Conservation (phyloP, 1,140 invertebrate genomes). For the Agrilus planipennis region DNA sequence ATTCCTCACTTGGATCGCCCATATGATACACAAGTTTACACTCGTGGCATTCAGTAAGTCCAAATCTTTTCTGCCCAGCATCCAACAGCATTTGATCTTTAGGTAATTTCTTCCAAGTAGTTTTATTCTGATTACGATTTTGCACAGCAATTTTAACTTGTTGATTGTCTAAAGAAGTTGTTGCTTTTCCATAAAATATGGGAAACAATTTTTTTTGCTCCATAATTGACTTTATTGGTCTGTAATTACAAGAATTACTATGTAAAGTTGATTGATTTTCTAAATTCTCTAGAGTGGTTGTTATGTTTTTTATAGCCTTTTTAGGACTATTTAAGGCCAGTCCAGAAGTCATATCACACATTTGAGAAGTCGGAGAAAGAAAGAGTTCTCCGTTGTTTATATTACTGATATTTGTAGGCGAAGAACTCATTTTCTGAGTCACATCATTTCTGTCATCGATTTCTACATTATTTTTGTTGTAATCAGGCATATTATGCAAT, state of each 20-base stretch:
- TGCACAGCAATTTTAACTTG: slow-evolving; percentile 10
- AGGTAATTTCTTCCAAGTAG: slow-evolving; percentile 17
- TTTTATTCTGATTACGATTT: no score
- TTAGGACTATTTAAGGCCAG: slow-evolving; percentile 32
- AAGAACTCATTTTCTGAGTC: no score
- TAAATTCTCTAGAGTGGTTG: slow-evolving; percentile 15
- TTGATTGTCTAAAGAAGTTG: slow-evolving; percentile 1
- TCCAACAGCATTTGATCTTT: slow-evolving; percentile 61
- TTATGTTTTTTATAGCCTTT: slow-evolving; percentile 21
- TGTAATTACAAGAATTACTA: neutral
- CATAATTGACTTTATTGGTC: slow-evolving; percentile 6
- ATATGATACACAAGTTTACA: slow-evolving; percentile 70
- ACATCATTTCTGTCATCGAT: slow-evolving; percentile 1
- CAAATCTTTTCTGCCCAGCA: slow-evolving; percentile 73
- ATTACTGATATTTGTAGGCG: no score
- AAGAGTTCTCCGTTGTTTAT: slow-evolving; percentile 10
- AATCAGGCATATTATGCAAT: slow-evolving; percentile 9
- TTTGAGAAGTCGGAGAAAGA: slow-evolving; percentile 39
- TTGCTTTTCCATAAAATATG: slow-evolving; percentile 22
- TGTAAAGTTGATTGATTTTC: neutral
- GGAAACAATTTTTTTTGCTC: slow-evolving; percentile 25
- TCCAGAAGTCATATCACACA: slow-evolving; percentile 40
- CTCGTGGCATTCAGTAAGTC: slow-evolving; percentile 58
- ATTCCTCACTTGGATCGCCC: slow-evolving; percentile 69
- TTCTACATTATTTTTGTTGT: neutral